These are phyloP conservation scores for Crematogaster levior DNA, from an alignment of 2,888 invertebrate species.

Conservation along the genomic window DNA sequence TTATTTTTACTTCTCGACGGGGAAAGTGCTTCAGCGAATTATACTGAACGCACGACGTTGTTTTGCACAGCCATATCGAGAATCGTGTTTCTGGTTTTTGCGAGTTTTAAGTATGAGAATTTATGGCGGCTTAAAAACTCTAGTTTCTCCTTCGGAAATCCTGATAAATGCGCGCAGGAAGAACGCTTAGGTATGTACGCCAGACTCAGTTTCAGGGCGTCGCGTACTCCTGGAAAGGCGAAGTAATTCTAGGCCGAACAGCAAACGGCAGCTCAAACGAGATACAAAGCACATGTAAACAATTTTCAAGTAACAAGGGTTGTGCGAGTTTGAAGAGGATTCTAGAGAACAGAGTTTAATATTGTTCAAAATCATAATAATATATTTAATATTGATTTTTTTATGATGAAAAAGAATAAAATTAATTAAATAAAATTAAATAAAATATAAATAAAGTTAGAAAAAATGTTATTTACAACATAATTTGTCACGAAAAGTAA, in stretches of 20 bases:
- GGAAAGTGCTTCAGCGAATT: constrained; percentile 25
- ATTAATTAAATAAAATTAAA: too few species aligned
- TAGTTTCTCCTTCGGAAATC: constrained; percentile 88
- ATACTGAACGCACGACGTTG: constrained; percentile 19
- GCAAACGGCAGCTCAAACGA: constrained; percentile 78
- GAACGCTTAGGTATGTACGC: constrained; percentile 67
- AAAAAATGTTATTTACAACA: not conserved
- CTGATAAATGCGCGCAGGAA: constrained; percentile 88
- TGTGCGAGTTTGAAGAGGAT: constrained; percentile 34
- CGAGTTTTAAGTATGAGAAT: constrained; percentile 82
- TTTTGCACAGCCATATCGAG: constrained; percentile 56
- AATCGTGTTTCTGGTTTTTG: constrained; percentile 72
- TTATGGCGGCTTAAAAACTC: constrained; percentile 86
- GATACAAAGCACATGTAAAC: constrained; percentile 74
- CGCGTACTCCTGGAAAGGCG: constrained; percentile 64
- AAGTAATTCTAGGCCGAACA: constrained; percentile 83
- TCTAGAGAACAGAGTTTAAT: constrained; percentile 20
- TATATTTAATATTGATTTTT: not conserved
- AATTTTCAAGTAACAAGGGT: constrained; percentile 55
- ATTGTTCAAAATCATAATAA: too few species aligned
- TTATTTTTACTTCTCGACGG: constrained; percentile 5
- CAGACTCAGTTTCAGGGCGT: constrained; percentile 58
- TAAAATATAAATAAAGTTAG: too few species aligned
- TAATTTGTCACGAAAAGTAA: not conserved
- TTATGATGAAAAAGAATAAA: not conserved